Evolutionary conservation across 2,888 invertebrate genomes (phyloP), one percentile per base, ranked within the genome.

Genomic region (Dicranocentrus wangi): DNA sequence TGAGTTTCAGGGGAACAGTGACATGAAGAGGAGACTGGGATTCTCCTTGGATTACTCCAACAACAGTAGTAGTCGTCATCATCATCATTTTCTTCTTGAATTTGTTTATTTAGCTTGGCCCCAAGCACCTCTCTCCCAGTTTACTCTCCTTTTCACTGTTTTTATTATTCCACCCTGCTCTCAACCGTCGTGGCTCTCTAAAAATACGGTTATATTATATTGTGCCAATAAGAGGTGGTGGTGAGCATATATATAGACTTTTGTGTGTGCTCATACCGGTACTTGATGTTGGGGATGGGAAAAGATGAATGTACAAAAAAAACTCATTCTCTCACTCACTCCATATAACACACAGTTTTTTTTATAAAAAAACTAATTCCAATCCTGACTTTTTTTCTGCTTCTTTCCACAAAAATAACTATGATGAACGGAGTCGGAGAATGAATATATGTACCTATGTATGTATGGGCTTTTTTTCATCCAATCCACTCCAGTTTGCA

Each of bases 31-130:
- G 32, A 71, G 28, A 32, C 15, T 47, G 32, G 32, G 32, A 32
- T 32, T 32, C 32, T 32, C 10, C 10, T 10, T 32, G 10, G 32
- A 32, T 7, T 32, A 32, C 32, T 32, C 19, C 25, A 58, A 27
- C 17, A 42, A 53, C 58, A 25, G 27, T n/a, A 65, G 21, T 7
- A 66, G 13, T 63, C 17, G 51, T 53, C 23, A 65, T 2, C 42
- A 13, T 65, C 51, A 47, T 66, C 27, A 39, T 66, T 51, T 69
- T 69, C 42, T 25, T n/a, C 63, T 47, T 51, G 39, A 17, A 42
- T 55, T 75, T 77, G 77, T 69, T 77, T 77, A 69, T 77, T 77
- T 77, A 77, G 32, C 61, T 66, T 66, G 43, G 66, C 51, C 77
- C 17, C 25, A 17, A 68, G 61, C 58, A 76, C 68, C 73, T 61